phyloP scores from a whole-genome alignment of 2,797 vertebrate species.

The Coranthus polyacanthus region DNA sequence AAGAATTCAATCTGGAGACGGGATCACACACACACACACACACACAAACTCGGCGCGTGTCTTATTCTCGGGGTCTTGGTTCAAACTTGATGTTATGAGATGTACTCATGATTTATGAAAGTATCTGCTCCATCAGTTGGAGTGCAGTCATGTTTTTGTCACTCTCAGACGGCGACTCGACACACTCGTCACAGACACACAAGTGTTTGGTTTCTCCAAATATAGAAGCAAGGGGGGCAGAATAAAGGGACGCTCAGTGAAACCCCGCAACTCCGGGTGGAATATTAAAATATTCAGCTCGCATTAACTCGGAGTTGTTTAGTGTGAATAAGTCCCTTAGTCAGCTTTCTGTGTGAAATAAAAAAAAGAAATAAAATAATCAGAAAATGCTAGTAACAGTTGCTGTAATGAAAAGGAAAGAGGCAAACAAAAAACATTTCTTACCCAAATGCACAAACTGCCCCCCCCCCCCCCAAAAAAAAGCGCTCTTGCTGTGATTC shows the following conservation, averaged over 20 bases:
- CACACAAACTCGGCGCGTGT: conserved; percentile 22
- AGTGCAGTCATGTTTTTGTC: conserved; percentile 52
- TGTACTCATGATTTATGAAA: conserved; percentile 76
- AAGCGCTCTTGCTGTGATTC: conserved; percentile 29
- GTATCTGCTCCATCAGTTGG: conserved; percentile 48
- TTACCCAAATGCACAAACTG: conserved; percentile 36
- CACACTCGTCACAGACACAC: conserved; percentile 11
- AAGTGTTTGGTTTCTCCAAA: conserved; percentile 17
- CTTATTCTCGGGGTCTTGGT: conserved; percentile 49
- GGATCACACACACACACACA: conserved; percentile 13
- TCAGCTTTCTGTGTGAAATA: conserved; percentile 13
- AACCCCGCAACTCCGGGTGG: conserved; percentile 7
- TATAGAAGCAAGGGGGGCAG: conserved; percentile 9
- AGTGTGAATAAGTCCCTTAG: conserved; percentile 27
- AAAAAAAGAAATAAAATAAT: conserved; percentile 44
- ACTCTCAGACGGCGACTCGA: conserved; percentile 28
- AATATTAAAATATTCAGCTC: conserved; percentile 51
- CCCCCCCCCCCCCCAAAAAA: no score
- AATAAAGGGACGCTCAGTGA: conserved; percentile 45
- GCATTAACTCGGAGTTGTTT: conserved; percentile 44
- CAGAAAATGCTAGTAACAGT: conserved; percentile 9
- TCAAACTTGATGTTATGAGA: conserved; percentile 66
- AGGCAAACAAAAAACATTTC: conserved; percentile 15
- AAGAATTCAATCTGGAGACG: conserved; percentile 69
- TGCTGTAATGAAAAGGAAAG: background rate